Conservation (phyloP, 1,140 invertebrate species). For the Drosophila baimaii region DNA sequence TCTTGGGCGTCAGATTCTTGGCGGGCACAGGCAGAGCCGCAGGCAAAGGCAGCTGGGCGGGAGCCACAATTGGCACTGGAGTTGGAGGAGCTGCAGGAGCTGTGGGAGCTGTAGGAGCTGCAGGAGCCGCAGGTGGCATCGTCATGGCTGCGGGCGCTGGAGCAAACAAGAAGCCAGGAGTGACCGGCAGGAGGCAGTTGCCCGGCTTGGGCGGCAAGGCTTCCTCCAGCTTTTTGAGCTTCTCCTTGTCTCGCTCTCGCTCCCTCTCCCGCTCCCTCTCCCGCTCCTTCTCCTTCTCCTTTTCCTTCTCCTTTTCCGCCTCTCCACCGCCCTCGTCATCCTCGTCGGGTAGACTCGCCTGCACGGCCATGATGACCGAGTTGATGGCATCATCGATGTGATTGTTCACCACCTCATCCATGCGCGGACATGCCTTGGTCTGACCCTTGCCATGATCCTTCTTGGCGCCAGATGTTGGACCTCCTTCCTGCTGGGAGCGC, state of each 20-base stretch:
- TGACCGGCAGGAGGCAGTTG: constrained; percentile 2
- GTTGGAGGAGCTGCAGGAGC: constrained; percentile 4
- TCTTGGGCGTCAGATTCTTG: constrained; percentile 64
- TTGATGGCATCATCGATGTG: constrained; percentile 83
- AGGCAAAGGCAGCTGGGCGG: neutral
- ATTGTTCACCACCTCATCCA: constrained; percentile 81
- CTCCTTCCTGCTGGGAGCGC: constrained; percentile 18
- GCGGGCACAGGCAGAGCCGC: neutral
- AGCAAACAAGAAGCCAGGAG: neutral
- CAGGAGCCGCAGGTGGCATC: neutral
- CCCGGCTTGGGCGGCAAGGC: neutral
- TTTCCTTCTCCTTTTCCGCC: constrained; percentile 8
- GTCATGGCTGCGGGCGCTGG: neutral
- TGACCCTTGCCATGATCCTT: constrained; percentile 35
- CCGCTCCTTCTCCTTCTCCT: neutral
- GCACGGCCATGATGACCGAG: constrained; percentile 76
- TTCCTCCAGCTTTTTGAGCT: constrained; percentile 26
- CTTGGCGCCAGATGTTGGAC: constrained; percentile 25
- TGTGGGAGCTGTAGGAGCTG: neutral
- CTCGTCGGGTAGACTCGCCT: constrained; percentile 67
- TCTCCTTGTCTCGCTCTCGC: constrained; percentile 16
- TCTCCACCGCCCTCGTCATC: constrained; percentile 54
- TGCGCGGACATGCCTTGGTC: constrained; percentile 47
- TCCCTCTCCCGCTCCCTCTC: neutral
- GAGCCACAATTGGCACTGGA: neutral